Conservation (phyloP, 2,888 invertebrate genomes). For the Mantis religiosa region DNA sequence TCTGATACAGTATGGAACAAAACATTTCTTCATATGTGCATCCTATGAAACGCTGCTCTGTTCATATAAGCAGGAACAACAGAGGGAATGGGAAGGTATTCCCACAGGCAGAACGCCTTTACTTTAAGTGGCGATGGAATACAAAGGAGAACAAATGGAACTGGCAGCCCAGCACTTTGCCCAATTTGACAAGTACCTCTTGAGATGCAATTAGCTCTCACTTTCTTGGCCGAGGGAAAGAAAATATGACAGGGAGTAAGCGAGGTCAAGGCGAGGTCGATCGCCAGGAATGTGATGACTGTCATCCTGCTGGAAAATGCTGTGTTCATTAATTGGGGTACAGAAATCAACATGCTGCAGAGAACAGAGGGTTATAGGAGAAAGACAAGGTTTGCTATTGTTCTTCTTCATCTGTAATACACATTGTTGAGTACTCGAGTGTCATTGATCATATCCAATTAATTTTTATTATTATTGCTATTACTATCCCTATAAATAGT, state of each 20-base stretch:
- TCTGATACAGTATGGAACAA: too few species aligned
- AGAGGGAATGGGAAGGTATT: too few species aligned
- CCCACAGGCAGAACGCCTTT: background rate
- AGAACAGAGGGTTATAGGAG: too few species aligned
- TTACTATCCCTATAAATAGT: too few species aligned
- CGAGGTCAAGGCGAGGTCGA: background rate
- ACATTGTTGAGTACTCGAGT: too few species aligned
- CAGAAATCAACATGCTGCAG: background rate
- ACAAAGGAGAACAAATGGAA: background rate
- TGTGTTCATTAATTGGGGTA: background rate
- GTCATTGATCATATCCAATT: too few species aligned
- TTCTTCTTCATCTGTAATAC: too few species aligned
- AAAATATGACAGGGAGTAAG: background rate
- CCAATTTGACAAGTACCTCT: background rate
- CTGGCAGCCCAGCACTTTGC: background rate
- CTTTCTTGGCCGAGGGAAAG: background rate
- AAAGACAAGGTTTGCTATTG: too few species aligned
- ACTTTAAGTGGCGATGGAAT: background rate
- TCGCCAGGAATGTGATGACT: background rate
- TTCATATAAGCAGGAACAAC: too few species aligned
- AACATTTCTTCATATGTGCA: too few species aligned
- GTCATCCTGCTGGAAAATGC: background rate
- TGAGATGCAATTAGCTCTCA: background rate
- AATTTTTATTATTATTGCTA: too few species aligned
- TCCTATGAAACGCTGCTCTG: too few species aligned